Conservation (phyloP, 2,113 vertebrate species). For the Phainopepla nitens region DNA sequence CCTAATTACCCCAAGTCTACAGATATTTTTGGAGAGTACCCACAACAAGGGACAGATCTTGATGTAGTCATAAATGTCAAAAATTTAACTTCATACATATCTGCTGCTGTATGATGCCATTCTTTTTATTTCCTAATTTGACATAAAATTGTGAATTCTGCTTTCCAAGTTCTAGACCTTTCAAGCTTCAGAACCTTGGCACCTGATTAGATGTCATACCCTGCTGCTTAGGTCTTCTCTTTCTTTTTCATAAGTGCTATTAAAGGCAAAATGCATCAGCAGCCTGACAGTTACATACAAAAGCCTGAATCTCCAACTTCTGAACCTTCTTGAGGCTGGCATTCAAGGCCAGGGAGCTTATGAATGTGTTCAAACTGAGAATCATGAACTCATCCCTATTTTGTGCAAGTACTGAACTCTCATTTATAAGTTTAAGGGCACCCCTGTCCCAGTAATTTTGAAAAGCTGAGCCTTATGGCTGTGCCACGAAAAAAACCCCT, state of each 20-base stretch:
- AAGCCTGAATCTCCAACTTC: not conserved
- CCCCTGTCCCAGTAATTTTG: not conserved
- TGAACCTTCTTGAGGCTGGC: not conserved
- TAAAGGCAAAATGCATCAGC: not conserved
- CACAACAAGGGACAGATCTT: not conserved
- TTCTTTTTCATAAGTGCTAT: not conserved
- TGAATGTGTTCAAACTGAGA: not conserved
- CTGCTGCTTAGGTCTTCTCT: not conserved
- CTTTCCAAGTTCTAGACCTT: not conserved
- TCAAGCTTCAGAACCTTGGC: not conserved
- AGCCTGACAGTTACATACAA: not conserved
- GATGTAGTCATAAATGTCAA: not conserved
- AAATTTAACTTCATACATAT: not conserved
- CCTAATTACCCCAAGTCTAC: not conserved
- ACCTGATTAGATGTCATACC: not conserved
- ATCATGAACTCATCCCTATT: not conserved
- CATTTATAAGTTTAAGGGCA: not conserved
- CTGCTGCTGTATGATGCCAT: not conserved
- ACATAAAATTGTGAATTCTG: not conserved
- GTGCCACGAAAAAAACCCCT: fast-evolving
- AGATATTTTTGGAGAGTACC: not conserved
- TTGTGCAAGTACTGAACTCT: not conserved
- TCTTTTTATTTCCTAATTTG: not conserved
- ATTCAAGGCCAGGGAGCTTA: not conserved
- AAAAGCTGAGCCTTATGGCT: not conserved